These are phyloP conservation scores for Ceyx cyanopectus DNA, from an alignment of 2,113 vertebrate species.

Conservation along the genomic window DNA sequence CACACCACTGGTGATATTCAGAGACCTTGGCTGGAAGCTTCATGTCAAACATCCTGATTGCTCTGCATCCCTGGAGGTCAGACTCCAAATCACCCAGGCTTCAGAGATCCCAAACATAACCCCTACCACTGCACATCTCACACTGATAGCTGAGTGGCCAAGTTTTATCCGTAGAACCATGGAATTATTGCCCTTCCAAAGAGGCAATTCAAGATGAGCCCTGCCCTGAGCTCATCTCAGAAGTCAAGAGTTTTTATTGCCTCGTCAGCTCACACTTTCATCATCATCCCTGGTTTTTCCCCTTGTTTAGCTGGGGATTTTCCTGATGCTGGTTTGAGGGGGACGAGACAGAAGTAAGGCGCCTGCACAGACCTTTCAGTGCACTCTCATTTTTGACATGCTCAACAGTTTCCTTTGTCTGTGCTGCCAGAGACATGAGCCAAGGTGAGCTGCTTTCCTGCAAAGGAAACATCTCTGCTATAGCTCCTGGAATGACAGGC, in stretches of 20 bases:
- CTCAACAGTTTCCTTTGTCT: neutral
- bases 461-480: neutral
- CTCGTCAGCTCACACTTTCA: neutral
- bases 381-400: neutral
- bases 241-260: neutral
- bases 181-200: neutral
- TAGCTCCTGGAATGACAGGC: neutral
- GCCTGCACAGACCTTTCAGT: neutral
- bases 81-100: neutral
- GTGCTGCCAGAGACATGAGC: neutral
- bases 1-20: fast-evolving
- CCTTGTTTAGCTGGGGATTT: neutral
- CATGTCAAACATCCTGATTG: neutral
- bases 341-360: neutral
- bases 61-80: neutral
- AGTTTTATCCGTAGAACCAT: neutral
- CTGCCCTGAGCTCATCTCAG: neutral
- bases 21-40: neutral
- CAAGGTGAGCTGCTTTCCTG: neutral
- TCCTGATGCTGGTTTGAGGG: neutral
- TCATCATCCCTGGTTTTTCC: neutral
- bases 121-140: neutral
- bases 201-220: neutral
- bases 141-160: fast-evolving
- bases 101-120: neutral